Evolutionary conservation across 2,888 invertebrate genomes (phyloP).

Genomic region (Coecobrya sp.): DNA sequence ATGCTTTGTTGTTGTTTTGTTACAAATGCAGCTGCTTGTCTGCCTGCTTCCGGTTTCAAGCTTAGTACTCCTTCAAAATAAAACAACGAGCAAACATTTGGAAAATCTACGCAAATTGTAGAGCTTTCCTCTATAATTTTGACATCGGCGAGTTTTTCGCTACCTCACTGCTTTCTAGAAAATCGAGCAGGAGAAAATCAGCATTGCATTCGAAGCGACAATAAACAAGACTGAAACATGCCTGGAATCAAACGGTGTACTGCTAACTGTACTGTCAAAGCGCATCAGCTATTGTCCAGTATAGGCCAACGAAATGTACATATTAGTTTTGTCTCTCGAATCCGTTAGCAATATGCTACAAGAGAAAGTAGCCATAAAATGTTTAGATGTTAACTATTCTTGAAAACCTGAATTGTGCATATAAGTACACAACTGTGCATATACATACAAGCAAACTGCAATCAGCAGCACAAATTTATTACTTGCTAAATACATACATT

Average conservation of each 20-base stretch:
- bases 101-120: conserved; percentile 53
- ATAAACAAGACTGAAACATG: no score
- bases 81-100: conserved; percentile 39
- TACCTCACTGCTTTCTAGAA: neutral
- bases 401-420: neutral
- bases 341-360: no score
- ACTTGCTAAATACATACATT: conserved; percentile 60
- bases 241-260: no score
- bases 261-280: no score
- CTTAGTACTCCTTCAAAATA: conserved; percentile 48
- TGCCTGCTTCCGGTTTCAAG: neutral
- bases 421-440: neutral
- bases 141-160: neutral
- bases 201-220: no score
- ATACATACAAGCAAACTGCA: conserved; percentile 59
- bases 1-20: neutral
- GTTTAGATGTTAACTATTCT: neutral
- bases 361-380: no score
- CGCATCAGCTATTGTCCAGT: no score
- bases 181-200: conserved; percentile 13
- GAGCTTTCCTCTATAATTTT: conserved; percentile 62
- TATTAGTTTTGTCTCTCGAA: no score
- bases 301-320: no score
- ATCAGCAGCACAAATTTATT: conserved; percentile 73
- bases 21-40: neutral